Evolutionary conservation across 2,113 vertebrate genomes (phyloP), one percentile per base, ranked within the genome.

Genomic region (Megalops atlanticus): DNA sequence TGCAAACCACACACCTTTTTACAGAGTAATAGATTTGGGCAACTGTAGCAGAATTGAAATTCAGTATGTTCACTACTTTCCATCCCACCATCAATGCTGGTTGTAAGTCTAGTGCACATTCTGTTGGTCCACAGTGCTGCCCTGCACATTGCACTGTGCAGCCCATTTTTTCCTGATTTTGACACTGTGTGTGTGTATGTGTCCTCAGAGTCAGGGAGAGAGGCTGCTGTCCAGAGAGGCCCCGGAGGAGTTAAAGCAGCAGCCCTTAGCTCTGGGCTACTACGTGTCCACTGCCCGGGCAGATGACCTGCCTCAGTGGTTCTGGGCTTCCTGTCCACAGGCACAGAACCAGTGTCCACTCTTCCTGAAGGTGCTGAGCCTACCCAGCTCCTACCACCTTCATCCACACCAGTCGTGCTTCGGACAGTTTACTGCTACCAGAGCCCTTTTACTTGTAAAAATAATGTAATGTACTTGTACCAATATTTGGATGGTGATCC

Each of bases 281-380:
- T 98, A 98, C 0, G 96, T 99, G 27, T 99, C 98, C 21, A 99
- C 98, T 72, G 98, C 97, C 89, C 96, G 95, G 92, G 96, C 97
- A 0, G 96, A 96, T 79, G 96, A 97, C 86, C 96, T 99, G 27
- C 98, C 98, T 0, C 96, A 98, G 89, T 99, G 97, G 97, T 99
- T 99, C 92, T 99, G 98, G 98, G 97, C 97, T 0, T 97, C 97
- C 0, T 98, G 96, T 89, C 97, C 98, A 5, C 97, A 99, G 90
- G 98, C 98, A 2, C 97, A 98, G 92, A 96, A 95, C 88, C 98
- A 99, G 92, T 98, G 97, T 86, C 98, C 98, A 15, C 96, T 99
- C 74, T 99, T 99, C 92, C 93, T 99, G 33, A 99, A 99, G 96
- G 98, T 98, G 90, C 78, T 92, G 52, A 58, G 15, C 24, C 2